Percentiles rank a stretch among this genome's conserved stretches.
These are phyloP conservation scores for Apomyelois bistriatella DNA, from an alignment of 2,888 invertebrate genomes.

Conservation along the genomic window DNA sequence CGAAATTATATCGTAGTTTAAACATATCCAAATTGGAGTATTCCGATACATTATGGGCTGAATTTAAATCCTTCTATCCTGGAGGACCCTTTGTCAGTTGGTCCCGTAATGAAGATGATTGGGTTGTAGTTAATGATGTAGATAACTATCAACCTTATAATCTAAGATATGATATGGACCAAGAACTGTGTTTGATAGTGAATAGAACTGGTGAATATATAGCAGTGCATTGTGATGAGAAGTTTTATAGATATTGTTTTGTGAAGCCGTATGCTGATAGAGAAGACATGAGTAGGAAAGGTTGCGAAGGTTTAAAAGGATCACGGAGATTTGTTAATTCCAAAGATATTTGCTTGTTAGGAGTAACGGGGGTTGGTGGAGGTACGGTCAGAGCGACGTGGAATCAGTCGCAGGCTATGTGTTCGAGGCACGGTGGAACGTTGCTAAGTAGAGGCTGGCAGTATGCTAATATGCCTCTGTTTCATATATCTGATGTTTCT, in stretches of 20 bases:
- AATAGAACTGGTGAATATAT: conserved; percentile 50
- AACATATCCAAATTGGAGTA: conserved; percentile 39
- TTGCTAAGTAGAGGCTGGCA: conserved; percentile 65
- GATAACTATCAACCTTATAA: not conserved
- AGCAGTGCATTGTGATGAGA: conserved; percentile 53
- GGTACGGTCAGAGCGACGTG: conserved; percentile 61
- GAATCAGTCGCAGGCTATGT: conserved; percentile 52
- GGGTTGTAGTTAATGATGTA: not conserved
- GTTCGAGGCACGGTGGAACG: conserved; percentile 45
- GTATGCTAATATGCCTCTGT: conserved; percentile 52
- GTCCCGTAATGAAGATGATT: conserved; percentile 28
- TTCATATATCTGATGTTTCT: conserved; percentile 27
- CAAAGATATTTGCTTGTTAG: conserved; percentile 49
- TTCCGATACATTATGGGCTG: conserved; percentile 56
- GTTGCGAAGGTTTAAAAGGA: conserved; percentile 40
- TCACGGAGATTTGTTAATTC: conserved; percentile 56
- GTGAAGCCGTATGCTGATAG: conserved; percentile 48
- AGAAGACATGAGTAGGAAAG: conserved; percentile 33
- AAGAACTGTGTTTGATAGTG: conserved; percentile 55
- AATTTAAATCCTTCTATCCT: conserved; percentile 60
- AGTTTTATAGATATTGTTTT: conserved; percentile 61
- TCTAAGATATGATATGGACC: conserved; percentile 27
- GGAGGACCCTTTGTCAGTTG: conserved; percentile 67
- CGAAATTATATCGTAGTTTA: conserved; percentile 44
- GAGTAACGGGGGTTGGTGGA: conserved; percentile 41